These are phyloP conservation scores for Siniperca obscura DNA, from an alignment of 2,797 vertebrate genomes.

Conservation along the genomic window DNA sequence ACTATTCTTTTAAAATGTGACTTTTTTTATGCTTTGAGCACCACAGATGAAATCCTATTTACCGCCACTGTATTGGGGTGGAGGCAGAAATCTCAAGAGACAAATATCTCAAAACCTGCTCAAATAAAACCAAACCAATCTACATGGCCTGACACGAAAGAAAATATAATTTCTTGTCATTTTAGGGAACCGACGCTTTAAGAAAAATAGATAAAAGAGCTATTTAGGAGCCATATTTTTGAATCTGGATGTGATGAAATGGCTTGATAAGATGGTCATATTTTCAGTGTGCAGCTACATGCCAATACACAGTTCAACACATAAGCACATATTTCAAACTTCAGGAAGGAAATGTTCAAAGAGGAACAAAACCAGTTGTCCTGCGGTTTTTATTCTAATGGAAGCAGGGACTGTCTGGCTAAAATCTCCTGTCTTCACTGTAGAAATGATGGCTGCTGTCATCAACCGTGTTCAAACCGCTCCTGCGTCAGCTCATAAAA, in stretches of 20 bases:
- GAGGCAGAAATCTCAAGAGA: not conserved
- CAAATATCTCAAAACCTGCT: not conserved
- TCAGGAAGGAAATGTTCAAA: not conserved
- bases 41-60: not conserved
- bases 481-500: conserved; percentile 64
- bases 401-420: conserved; percentile 48
- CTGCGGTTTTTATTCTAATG: not conserved
- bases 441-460: conserved; percentile 58
- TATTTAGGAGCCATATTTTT: not conserved
- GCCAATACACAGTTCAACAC: not conserved
- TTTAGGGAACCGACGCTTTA: too few species aligned
- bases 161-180: not conserved
- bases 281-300: conserved; percentile 5
- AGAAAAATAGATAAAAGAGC: not conserved
- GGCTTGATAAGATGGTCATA: conserved; percentile 3
- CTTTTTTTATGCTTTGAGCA: too few species aligned
- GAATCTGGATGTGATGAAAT: not conserved
- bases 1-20: not conserved
- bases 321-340: conserved; percentile 15
- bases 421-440: conserved; percentile 41
- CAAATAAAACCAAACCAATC: not conserved
- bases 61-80: not conserved
- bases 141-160: too few species aligned
- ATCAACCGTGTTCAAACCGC: conserved; percentile 51
- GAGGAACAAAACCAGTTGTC: not conserved